Conservation (phyloP, 23 tunicate genomes). For the Styela plicata region DNA sequence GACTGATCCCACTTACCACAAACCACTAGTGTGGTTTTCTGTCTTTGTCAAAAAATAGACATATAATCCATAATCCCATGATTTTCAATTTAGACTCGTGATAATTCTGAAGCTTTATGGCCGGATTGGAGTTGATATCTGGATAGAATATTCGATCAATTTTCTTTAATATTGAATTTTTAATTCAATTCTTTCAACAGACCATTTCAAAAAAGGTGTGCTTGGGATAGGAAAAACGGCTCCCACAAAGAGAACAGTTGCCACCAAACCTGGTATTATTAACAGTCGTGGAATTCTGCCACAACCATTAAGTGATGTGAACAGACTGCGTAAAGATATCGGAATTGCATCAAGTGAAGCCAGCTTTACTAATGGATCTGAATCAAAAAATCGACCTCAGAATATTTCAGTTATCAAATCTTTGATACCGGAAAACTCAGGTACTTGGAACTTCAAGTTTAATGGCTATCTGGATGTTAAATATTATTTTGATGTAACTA, state of each 20-base stretch:
- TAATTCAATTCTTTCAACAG: background rate
- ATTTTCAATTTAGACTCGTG: too few relatives aligned
- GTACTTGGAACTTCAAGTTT: too few relatives aligned
- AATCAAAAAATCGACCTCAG: background rate
- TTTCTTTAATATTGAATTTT: too few relatives aligned
- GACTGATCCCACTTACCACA: too few relatives aligned
- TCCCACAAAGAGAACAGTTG: background rate
- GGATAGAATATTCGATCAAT: too few relatives aligned
- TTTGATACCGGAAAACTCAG: background rate
- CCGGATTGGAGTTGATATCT: too few relatives aligned
- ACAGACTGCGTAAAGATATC: background rate
- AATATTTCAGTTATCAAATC: background rate
- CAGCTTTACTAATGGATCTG: background rate
- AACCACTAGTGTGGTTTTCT: too few relatives aligned
- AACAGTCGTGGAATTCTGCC: background rate
- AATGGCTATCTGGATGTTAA: too few relatives aligned
- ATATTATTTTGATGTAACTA: too few relatives aligned
- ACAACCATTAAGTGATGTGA: background rate
- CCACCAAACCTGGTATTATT: background rate
- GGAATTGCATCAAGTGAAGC: background rate
- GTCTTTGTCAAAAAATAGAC: too few relatives aligned
- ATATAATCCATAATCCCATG: too few relatives aligned
- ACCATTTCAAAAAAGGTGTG: background rate
- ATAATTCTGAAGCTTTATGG: too few relatives aligned
- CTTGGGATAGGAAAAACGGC: background rate